Evolutionary conservation across 1,140 invertebrate genomes (phyloP).

Genomic region (Ylistrum balloti): DNA sequence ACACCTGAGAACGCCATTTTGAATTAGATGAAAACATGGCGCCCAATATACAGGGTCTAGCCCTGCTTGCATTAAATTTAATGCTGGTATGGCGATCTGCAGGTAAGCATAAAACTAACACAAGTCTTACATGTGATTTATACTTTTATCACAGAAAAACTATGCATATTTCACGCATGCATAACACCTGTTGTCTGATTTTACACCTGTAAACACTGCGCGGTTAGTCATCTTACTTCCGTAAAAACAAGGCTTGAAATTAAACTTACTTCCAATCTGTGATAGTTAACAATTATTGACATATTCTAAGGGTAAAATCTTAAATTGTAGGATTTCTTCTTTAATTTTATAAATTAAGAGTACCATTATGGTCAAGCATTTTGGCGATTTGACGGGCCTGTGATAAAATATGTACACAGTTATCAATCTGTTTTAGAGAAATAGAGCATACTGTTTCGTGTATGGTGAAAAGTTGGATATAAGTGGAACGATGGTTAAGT

Average conservation of each 20-base stretch:
- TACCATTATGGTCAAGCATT: too few relatives aligned
- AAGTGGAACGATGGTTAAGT: too few relatives aligned
- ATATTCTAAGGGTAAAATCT: too few relatives aligned
- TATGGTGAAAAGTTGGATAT: too few relatives aligned
- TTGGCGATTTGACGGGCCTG: too few relatives aligned
- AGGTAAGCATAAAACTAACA: neutral
- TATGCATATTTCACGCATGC: neutral
- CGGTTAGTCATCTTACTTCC: neutral
- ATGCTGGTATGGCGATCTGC: neutral
- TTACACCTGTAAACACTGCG: neutral
- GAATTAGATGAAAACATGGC: slow-evolving; percentile 38
- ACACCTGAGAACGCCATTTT: slow-evolving; percentile 32
- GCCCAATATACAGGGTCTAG: slow-evolving; percentile 30
- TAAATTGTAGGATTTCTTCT: too few relatives aligned
- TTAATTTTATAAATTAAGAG: too few relatives aligned
- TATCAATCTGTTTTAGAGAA: too few relatives aligned
- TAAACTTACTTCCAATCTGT: too few relatives aligned
- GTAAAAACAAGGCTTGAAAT: neutral
- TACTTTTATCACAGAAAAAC: neutral
- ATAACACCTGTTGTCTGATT: neutral
- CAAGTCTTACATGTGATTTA: neutral
- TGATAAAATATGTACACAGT: too few relatives aligned
- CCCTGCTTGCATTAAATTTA: neutral
- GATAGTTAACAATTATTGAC: too few relatives aligned
- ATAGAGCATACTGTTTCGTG: too few relatives aligned